These are phyloP conservation scores for Polydrusus pterygomalis DNA, from an alignment of 2,888 invertebrate genomes.

Conservation along the genomic window DNA sequence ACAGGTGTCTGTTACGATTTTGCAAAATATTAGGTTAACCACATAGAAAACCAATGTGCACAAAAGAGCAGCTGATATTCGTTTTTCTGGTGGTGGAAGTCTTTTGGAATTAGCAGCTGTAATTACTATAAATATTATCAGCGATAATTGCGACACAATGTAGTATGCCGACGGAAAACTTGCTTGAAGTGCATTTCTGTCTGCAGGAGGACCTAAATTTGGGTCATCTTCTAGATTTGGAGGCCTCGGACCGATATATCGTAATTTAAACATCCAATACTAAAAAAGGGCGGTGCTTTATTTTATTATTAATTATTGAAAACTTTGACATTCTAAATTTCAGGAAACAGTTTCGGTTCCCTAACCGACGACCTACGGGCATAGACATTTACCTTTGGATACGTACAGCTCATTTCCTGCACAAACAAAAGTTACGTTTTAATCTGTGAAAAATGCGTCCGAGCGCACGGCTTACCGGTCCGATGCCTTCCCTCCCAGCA, in stretches of 20 bases:
- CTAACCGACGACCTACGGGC: no score
- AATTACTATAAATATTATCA: slow-evolving; percentile 50
- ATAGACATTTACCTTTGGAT: no score
- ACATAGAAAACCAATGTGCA: slow-evolving; percentile 56
- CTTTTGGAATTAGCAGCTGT: slow-evolving; percentile 52
- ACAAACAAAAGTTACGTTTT: no score
- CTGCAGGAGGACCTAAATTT: slow-evolving; percentile 40
- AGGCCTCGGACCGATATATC: slow-evolving; percentile 43
- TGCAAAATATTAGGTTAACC: slow-evolving; percentile 57
- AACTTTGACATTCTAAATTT: no score
- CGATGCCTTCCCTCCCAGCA: no score
- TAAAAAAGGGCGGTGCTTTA: slow-evolving; percentile 36
- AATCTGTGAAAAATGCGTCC: no score
- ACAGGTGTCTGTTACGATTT: slow-evolving; percentile 61
- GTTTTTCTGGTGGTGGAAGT: slow-evolving; percentile 57
- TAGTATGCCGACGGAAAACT: slow-evolving; percentile 55
- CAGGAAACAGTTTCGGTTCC: no score
- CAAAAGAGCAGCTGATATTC: slow-evolving; percentile 54
- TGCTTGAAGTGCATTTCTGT: slow-evolving; percentile 56
- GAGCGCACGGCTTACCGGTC: no score
- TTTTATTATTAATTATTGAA: neutral
- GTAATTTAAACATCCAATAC: slow-evolving; percentile 62
- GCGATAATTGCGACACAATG: slow-evolving; percentile 52
- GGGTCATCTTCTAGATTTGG: slow-evolving; percentile 31
- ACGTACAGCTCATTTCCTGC: no score